Evolutionary conservation across 2,113 vertebrate species (phyloP), one percentile per base, ranked within the genome.

Genomic region (Bothrops jararaca): DNA sequence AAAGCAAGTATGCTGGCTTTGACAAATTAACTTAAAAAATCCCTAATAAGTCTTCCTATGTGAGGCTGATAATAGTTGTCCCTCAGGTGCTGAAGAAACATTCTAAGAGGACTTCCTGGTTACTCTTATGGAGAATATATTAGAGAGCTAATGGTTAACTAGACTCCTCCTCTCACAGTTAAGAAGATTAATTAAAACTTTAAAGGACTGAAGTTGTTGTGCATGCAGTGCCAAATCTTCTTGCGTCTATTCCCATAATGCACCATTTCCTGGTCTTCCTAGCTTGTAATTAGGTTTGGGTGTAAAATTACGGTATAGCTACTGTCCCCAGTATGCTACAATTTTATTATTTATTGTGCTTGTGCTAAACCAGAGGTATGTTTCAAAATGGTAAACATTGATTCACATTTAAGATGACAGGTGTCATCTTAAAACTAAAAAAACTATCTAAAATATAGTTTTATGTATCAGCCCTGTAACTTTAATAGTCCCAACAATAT

Each of bases 131-230:
- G 94, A 96, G 95, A 93, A 94, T 86, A 64, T 93, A 24, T n/a
- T 50, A 85, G 92, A 57, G 90, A 1, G 53, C 94, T 94, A 97
- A 97, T 96, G 96, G 97, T 98, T 98, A 97, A 97, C 96, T 93
- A 96, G 96, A 95, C 96, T 97, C 91, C 85, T 94, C 94, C 96
- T 96, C 96, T 97, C 95, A 96, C 96, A 97, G 98, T 96, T 97
- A 96, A 98, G 97, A 95, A 97, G 97, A 98, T 98, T 98, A 98
- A 98, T 98, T 98, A 98, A 98, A 98, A 97, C 96, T 97, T 98
- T 97, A 98, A 98, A 98, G 97, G 96, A 95, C 96, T 97, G 96
- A 97, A 97, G 97, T 98, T 97, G 97, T 97, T 97, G 97, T 95
- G 91, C 97, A 96, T 95, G 97, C 97, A 96, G 97, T 96, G 97